A percentile compares a stretch with the other conserved stretches of the same genome.
phyloP scores from a whole-genome alignment of 2,888 invertebrate genomes.

The Agonum fuliginosum region DNA sequence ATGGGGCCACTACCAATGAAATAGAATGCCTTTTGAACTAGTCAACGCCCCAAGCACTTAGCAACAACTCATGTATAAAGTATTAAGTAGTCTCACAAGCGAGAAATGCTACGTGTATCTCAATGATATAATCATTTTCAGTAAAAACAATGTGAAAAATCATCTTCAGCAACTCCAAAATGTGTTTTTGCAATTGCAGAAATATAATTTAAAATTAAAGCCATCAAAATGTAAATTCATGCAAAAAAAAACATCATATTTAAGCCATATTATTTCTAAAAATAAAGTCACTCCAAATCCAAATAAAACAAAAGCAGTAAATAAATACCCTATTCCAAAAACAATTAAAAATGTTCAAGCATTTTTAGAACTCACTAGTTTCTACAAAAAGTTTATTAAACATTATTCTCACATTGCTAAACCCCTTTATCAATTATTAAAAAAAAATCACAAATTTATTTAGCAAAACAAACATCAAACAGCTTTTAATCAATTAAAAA shows the following conservation, averaged over 20 bases:
- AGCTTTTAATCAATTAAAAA: conserved; percentile 5
- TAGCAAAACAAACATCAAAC: conserved; percentile 1
- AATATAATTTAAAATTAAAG: conserved; percentile 60
- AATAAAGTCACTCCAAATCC: conserved; percentile 61
- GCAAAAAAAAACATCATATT: conserved; percentile 52
- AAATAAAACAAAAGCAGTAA: conserved; percentile 51
- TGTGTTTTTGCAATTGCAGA: conserved; percentile 33
- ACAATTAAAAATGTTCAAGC: conserved; percentile 60
- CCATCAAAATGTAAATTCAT: conserved; percentile 61
- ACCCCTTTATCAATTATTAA: conserved; percentile 53
- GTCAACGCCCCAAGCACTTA: conserved; percentile 66
- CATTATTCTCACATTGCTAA: conserved; percentile 62
- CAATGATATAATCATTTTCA: conserved; percentile 61
- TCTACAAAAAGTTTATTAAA: conserved; percentile 62
- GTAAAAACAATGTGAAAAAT: conserved; percentile 12
- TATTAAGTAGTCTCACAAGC: conserved; percentile 63
- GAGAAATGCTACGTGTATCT: conserved; percentile 59
- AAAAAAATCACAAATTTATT: conserved; percentile 20
- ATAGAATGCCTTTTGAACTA: conserved; percentile 65
- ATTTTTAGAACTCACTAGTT: conserved; percentile 63
- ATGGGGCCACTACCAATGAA: conserved; percentile 63
- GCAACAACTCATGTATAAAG: conserved; percentile 66
- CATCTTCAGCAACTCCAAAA: conserved; percentile 28
- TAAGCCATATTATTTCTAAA: conserved; percentile 60
- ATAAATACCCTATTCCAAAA: conserved; percentile 60